Evolutionary conservation across 2,888 invertebrate species (phyloP), one percentile per base, ranked within the genome.

Genomic region (Terebella lapidaria): DNA sequence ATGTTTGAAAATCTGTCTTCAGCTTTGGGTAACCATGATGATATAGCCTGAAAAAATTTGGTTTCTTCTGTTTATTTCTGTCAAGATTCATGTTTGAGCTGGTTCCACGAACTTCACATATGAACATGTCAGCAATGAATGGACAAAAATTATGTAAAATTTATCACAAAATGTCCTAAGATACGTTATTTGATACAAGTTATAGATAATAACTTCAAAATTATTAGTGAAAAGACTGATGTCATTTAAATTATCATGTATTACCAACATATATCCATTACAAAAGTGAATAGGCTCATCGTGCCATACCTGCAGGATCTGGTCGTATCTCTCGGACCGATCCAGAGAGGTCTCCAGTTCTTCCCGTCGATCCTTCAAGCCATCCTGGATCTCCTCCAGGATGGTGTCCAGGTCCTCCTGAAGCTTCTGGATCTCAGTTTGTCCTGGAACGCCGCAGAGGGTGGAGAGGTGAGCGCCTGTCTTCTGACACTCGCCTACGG

Each of bases 1-100:
- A 96, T 90, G 42, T 85, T 83, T 71, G 92, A 92, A 42, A 96
- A 81, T 69, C 94, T 91, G 61, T 88, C 87, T 78, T 95, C 94
- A 54, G 94, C 81, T 59, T 87, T 52, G 1, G 79, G 79, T 24
- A 80, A 58, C 80, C 80, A 80, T 0, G 71, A 64, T 62, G 72
- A 74, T 22, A 78, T 72, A 10, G 72, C 66, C 78, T 78, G 66
- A n/a, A n/a, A n/a, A n/a, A n/a, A n/a, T n/a, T n/a, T n/a, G n/a
- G n/a, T n/a, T n/a, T n/a, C n/a, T n/a, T n/a, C n/a, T n/a, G n/a
- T n/a, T n/a, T n/a, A n/a, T n/a, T n/a, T n/a, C n/a, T n/a, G n/a
- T n/a, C n/a, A n/a, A n/a, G n/a, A n/a, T n/a, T n/a, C n/a, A n/a
- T n/a, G n/a, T n/a, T n/a, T n/a, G n/a, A n/a, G n/a, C n/a, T n/a